Conservation (phyloP, 1,140 invertebrate species). For the Panagrolaimus sp. region DNA sequence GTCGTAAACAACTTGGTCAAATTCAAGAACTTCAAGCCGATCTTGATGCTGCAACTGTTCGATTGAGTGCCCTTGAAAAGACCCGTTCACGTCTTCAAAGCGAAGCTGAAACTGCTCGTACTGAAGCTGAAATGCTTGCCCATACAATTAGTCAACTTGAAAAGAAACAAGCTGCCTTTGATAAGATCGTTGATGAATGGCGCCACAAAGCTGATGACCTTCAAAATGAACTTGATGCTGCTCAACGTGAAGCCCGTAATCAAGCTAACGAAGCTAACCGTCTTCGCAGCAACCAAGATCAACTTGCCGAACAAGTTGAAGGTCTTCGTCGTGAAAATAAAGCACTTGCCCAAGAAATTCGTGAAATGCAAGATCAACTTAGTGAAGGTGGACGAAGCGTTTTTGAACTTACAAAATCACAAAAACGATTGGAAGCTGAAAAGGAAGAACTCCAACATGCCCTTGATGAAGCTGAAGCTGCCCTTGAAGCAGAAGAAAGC, state of each 20-base stretch:
- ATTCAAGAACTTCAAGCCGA: conserved; percentile 94
- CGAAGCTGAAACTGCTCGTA: conserved; percentile 92
- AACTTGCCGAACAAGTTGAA: conserved; percentile 78
- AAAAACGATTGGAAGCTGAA: conserved; percentile 93
- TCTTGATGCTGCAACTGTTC: conserved; percentile 94
- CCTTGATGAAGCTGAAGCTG: conserved; percentile 94
- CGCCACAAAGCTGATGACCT: conserved; percentile 97
- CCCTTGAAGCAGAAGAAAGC: conserved; percentile 96
- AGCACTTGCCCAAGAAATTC: conserved; percentile 60
- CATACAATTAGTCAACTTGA: conserved; percentile 69
- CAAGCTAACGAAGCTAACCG: conserved; percentile 98
- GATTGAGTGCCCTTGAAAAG: conserved; percentile 91
- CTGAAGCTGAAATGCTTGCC: conserved; percentile 67
- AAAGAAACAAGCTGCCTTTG: conserved; percentile 99
- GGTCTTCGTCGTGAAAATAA: conserved; percentile 56
- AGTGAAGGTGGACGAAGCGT: conserved; percentile 84
- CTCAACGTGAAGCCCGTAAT: conserved; percentile 97
- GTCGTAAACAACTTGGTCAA: conserved; percentile 87
- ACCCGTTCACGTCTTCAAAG: conserved; percentile 89
- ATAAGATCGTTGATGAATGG: conserved; percentile 98
- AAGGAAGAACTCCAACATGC: conserved; percentile 98
- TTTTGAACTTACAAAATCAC: conserved; percentile 94
- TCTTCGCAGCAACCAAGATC: conserved; percentile 92
- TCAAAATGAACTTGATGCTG: conserved; percentile 90
- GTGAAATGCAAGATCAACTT: conserved; percentile 76